Conservation (phyloP, 2,888 invertebrate genomes). For the Pterostichus niger region DNA sequence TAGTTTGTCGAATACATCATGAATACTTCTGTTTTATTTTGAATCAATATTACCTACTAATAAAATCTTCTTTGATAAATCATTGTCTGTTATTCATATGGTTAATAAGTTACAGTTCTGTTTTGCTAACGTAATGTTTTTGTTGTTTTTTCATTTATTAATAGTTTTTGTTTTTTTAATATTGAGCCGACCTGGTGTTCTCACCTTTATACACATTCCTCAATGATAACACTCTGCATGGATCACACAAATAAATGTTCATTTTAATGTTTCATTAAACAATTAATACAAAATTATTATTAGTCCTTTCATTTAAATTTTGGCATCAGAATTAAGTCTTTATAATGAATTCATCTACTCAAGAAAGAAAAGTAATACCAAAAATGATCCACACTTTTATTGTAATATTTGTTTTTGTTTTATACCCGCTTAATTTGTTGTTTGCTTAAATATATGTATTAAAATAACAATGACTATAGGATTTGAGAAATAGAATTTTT, state of each 20-base stretch:
- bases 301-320: constrained; percentile 54
- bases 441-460: constrained; percentile 24
- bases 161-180: constrained; percentile 55
- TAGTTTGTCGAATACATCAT: constrained; percentile 39
- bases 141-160: constrained; percentile 60
- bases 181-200: constrained; percentile 67
- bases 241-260: constrained; percentile 64
- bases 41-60: constrained; percentile 62
- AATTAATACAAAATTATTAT: constrained; percentile 65
- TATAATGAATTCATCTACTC: constrained; percentile 53
- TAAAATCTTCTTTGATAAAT: constrained; percentile 66
- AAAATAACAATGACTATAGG: background rate
- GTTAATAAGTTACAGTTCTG: constrained; percentile 63
- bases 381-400: constrained; percentile 64
- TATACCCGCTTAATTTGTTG: constrained; percentile 58
- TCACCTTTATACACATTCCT: constrained; percentile 64
- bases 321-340: constrained; percentile 67
- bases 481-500: background rate
- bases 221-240: constrained; percentile 64
- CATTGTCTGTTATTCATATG: constrained; percentile 64
- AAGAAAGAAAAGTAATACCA: constrained; percentile 6
- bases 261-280: constrained; percentile 52
- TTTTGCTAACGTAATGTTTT: constrained; percentile 60
- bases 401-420: constrained; percentile 44
- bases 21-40: constrained; percentile 57